Evolutionary conservation across 2,888 invertebrate genomes (phyloP).

Genomic region (Rutpela maculata): DNA sequence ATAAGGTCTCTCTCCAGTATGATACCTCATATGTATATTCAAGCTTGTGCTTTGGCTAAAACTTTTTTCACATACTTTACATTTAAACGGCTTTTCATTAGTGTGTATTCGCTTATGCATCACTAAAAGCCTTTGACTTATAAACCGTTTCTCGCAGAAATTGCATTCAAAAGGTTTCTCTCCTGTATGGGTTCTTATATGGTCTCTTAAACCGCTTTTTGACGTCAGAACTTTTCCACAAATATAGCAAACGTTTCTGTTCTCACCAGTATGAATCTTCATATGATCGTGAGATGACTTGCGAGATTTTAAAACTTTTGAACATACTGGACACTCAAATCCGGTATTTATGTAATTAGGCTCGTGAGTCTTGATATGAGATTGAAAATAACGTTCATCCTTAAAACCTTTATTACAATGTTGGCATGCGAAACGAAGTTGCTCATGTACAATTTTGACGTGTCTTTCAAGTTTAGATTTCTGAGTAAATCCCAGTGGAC

Average conservation of each 20-base stretch:
- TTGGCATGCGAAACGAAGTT: constrained; percentile 56
- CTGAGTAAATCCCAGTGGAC: constrained; percentile 59
- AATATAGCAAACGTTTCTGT: constrained; percentile 54
- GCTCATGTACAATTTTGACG: constrained; percentile 60
- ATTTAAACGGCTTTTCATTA: constrained; percentile 37
- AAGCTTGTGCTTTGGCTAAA: constrained; percentile 35
- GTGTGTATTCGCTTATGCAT: neutral
- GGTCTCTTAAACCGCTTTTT: neutral
- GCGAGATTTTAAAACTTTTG: neutral
- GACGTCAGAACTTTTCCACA: constrained; percentile 49
- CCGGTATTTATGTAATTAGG: constrained; percentile 48
- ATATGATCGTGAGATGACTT: neutral
- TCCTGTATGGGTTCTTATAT: neutral
- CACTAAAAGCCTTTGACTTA: neutral
- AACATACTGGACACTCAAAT: constrained; percentile 40
- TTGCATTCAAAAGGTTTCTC: neutral
- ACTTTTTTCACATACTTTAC: constrained; percentile 46
- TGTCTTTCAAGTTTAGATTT: constrained; percentile 57
- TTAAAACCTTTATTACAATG: constrained; percentile 62
- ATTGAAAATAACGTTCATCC: constrained; percentile 57
- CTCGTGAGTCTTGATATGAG: constrained; percentile 57
- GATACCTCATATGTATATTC: constrained; percentile 26
- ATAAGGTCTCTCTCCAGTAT: constrained; percentile 30
- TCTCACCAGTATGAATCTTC: constrained; percentile 27
- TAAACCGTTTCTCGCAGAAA: neutral